A percentile compares a stretch with the other conserved stretches of the same genome.
These are phyloP conservation scores for Hirtodrosophila histrioides DNA, from an alignment of 2,888 invertebrate species.

Conservation along the genomic window DNA sequence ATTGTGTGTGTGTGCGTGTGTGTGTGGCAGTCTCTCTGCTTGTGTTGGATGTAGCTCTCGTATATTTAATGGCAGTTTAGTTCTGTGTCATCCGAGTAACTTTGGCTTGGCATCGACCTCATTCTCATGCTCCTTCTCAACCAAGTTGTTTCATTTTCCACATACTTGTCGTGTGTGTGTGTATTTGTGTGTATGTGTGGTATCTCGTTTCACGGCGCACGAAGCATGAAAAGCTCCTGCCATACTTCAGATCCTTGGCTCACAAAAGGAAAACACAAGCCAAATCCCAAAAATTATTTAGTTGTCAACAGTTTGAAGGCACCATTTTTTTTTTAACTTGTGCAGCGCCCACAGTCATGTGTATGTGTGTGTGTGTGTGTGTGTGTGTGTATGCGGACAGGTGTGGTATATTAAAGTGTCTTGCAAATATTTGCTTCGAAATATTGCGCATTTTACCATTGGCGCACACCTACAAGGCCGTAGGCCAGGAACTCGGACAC, in stretches of 20 bases:
- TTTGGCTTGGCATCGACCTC: conserved; percentile 41
- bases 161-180: conserved; percentile 42
- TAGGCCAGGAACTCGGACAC: conserved; percentile 7
- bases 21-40: background rate
- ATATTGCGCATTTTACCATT: conserved; percentile 53
- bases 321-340: conserved; percentile 2
- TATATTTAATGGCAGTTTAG: conserved; percentile 57
- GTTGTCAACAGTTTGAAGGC: conserved; percentile 52
- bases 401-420: conserved; percentile 61
- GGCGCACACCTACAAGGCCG: conserved; percentile 21
- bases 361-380: conserved; percentile 9
- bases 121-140: conserved; percentile 1
- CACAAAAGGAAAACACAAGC: conserved; percentile 26
- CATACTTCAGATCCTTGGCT: conserved; percentile 19
- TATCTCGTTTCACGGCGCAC: conserved; percentile 72
- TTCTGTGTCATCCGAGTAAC: conserved; percentile 63
- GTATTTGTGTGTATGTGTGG: conserved; percentile 31
- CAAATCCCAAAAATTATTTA: conserved; percentile 48
- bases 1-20: conserved; percentile 8
- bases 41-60: conserved; percentile 24
- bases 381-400: conserved; percentile 7
- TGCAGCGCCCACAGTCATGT: background rate
- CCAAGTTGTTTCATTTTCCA: conserved; percentile 52
- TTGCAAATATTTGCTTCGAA: conserved; percentile 59
- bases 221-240: conserved; percentile 62